phyloP scores from a whole-genome alignment of 2,888 invertebrate genomes.

The Tipula helvola region DNA sequence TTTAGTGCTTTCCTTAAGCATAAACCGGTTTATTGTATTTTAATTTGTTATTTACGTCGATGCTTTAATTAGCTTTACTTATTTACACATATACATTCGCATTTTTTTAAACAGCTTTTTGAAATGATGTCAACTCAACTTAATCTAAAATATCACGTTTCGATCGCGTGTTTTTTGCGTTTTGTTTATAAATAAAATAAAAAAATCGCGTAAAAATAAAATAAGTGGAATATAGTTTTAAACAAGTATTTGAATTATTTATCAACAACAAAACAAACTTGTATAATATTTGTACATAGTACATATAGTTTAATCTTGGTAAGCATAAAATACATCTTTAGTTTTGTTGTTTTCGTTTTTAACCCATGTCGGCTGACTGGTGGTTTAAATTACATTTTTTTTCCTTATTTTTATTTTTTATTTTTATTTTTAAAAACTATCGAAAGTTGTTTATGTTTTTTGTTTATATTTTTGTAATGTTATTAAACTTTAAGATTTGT shows the following conservation, averaged over 20 bases:
- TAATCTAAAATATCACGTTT: not conserved
- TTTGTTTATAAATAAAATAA: not conserved
- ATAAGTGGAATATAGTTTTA: not conserved
- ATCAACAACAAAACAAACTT: not conserved
- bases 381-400: not conserved
- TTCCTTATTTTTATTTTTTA: not conserved
- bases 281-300: not conserved
- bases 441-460: not conserved
- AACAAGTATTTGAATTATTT: not conserved
- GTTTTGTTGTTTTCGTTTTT: not conserved
- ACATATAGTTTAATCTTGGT: not conserved
- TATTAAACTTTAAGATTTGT: not conserved
- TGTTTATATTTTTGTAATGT: not conserved
- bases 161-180: not conserved
- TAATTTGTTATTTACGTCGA: not conserved
- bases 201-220: not conserved
- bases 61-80: not conserved
- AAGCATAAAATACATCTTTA: not conserved
- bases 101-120: not conserved
- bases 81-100: not conserved
- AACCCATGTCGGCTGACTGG: not conserved
- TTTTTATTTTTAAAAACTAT: not conserved
- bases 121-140: not conserved
- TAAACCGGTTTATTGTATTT: not conserved
- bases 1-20: not conserved